Base-by-base conservation (phyloP, 2,888 invertebrate species). In the Oegoconia quadripuncta region DNA sequence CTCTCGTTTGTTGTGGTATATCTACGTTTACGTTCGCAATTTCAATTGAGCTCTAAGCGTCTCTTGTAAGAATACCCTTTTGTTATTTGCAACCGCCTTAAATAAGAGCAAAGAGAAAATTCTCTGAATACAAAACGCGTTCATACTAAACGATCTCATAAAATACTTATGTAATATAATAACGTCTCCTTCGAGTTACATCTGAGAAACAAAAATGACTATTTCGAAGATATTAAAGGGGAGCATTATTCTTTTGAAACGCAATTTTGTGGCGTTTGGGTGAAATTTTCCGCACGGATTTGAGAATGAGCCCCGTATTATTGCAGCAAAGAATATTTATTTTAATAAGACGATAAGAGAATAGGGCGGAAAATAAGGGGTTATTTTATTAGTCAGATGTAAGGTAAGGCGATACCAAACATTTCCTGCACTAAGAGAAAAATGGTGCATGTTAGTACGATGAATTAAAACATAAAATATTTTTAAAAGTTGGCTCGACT, bases 301-400 rank as follows among this genome's bases (percentile, higher is more conserved):
- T 49, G 48, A 46, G 37, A 50, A 52, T 50, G 56, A 59, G 57
- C 53, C 50, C 53, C 52, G 62, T 64, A 67, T 62, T 57, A 52
- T 51, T 54, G 48, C 47, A 50, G 45, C 60, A 59, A 45, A 43
- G 60, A 54, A 67, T 69, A 69, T 75, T 72, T 74, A 66, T 74
- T 73, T 74, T 74, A 75, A 74, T 74, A 70, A 70, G 63, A 53
- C 53, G 55, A 57, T 66, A 59, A 60, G 57, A 53, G 27, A 55
- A 55, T 49, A 44, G 54, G 51, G 53, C 40, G 38, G 34, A 42
- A 41, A 36, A 44, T 44, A 42, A 41, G 42, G 48, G 46, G 36
- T 34, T 41, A 30, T 46, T 43, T 41, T 37, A 42, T 48, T 56
- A n/a, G n/a, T n/a, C n/a, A n/a, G n/a, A n/a, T n/a, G n/a, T n/a